Evolutionary conservation across 1,140 invertebrate species (phyloP), one percentile per base, ranked within the genome.

Genomic region (Anoplolepis gracilipes): DNA sequence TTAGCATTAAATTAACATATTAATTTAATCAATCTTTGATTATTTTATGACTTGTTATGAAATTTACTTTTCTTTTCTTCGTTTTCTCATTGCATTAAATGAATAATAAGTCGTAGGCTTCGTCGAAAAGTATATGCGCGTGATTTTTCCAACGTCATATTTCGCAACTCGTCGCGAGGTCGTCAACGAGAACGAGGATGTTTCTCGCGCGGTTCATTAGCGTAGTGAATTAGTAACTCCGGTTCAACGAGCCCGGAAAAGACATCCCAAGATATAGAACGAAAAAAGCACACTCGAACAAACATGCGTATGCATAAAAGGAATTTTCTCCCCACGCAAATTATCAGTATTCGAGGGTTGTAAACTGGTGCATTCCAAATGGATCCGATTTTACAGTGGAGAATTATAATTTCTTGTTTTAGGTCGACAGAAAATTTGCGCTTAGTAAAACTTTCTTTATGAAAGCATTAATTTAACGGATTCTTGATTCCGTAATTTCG

Each of bases 161-260:
- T 82, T 59, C 25, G 33, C 30, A 79, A 79, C 16, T 49, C 16
- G 16, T 49, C 19, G 19, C n/a, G 16, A 57, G 25, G 16, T 72
- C n/a, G 55, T 8, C 25, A 28, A 82, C 25, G n/a, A 57, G 49
- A 81, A n/a, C 25, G 28, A 82, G 25, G 13, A 57, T 81, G 33
- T 73, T 73, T 28, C 25, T 82, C 25, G n/a, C 25, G 36, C 7
- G 13, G 28, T 55, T 82, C 67, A 82, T 82, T 82, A 82, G 78
- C 53, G 36, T 72, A 33, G 13, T 22, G 8, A 82, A 82, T 82
- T 82, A 82, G 78, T 73, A 10, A 73, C 49, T 82, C 28, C 67
- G 55, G 78, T 82, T 73, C 65, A 82, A 82, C 13, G 28, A 73
- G 78, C 67, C 16, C 53, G 11, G 62, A 0, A 16, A 25, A 42